Conservation (phyloP, 2,888 invertebrate species). For the Bombylius discolor region DNA sequence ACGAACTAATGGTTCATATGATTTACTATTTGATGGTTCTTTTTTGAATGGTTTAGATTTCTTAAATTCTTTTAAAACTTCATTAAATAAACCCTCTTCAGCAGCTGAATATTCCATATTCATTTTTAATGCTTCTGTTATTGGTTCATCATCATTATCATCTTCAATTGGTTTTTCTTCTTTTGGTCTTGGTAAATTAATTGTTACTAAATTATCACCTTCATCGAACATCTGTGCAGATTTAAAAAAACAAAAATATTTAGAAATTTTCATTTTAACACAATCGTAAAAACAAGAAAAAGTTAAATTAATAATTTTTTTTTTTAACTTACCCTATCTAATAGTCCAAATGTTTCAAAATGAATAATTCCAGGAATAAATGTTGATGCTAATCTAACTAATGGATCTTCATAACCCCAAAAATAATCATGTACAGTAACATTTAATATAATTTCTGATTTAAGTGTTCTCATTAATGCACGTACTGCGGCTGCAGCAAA, state of each 20-base stretch:
- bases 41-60: background rate
- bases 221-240: conserved; percentile 47
- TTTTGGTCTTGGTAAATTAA: conserved; percentile 37
- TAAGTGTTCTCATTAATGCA: conserved; percentile 42
- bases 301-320: too few species aligned
- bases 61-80: conserved; percentile 34
- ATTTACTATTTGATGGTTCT: conserved; percentile 21
- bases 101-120: conserved; percentile 15
- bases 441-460: conserved; percentile 49
- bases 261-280: background rate
- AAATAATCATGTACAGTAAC: conserved; percentile 56
- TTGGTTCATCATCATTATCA: conserved; percentile 4
- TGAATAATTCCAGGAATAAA: conserved; percentile 67
- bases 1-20: conserved; percentile 21
- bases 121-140: conserved; percentile 1
- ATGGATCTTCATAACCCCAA: conserved; percentile 69
- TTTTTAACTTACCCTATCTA: conserved; percentile 55
- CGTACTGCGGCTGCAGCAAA: conserved; percentile 46
- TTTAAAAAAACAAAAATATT: conserved; percentile 4
- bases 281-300: too few species aligned
- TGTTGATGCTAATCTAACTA: conserved; percentile 55
- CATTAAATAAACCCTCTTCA: conserved; percentile 20
- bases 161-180: conserved; percentile 24
- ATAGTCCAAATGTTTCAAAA: conserved; percentile 64
- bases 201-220: conserved; percentile 44